phyloP scores from a whole-genome alignment of 2,888 invertebrate genomes.

The Drosophila austrosaltans region DNA sequence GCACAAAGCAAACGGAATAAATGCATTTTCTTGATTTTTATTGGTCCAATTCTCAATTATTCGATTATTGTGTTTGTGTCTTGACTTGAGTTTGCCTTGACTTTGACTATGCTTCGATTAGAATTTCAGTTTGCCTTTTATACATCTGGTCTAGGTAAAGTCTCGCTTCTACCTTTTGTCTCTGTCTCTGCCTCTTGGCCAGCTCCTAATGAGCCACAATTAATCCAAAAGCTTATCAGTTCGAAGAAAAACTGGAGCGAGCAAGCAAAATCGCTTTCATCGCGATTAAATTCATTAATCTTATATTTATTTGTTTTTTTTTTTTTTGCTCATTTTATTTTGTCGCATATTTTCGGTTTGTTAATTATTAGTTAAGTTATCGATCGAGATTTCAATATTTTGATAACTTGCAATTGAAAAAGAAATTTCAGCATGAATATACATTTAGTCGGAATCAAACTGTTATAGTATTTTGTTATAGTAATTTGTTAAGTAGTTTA shows the following conservation, averaged over 20 bases:
- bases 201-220: conserved; percentile 61
- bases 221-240: conserved; percentile 68
- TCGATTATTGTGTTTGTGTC: not conserved
- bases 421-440: no score
- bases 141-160: conserved; percentile 15
- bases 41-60: not conserved
- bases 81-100: conserved; percentile 7
- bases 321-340: conserved; percentile 1
- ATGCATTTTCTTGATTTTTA: not conserved
- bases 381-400: not conserved
- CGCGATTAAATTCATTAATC: conserved; percentile 70
- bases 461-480: no score
- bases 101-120: conserved; percentile 25
- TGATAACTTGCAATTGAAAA: no score
- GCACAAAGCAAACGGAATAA: not conserved
- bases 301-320: conserved; percentile 25
- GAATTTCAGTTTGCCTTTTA: conserved; percentile 30
- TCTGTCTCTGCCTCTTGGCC: not conserved
- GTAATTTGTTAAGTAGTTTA: no score
- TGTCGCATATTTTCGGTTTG: not conserved
- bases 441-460: no score
- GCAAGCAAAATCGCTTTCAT: conserved; percentile 53
- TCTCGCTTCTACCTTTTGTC: not conserved
- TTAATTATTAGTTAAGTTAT: not conserved
- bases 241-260: conserved; percentile 28